Conservation (phyloP, 1,140 invertebrate genomes). For the Macrosteles quadrilineatus region DNA sequence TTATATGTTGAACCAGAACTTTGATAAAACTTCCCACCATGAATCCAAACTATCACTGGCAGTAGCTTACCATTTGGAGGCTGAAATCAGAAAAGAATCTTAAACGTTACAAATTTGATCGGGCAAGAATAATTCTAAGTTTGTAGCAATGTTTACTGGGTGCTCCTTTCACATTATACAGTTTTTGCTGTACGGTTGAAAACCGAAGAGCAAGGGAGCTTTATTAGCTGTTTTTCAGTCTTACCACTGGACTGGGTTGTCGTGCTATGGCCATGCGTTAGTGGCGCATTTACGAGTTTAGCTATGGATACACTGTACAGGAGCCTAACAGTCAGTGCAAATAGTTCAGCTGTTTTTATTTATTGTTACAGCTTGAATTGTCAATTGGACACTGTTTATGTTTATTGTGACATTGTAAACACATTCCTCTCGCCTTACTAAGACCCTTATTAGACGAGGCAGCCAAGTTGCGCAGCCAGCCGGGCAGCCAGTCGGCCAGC, state of each 20-base stretch:
- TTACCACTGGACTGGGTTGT: background rate
- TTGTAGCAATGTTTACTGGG: background rate
- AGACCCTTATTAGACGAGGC: no score
- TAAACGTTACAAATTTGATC: background rate
- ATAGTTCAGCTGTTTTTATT: no score
- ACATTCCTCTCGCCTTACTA: no score
- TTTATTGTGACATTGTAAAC: no score
- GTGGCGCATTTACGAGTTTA: no score
- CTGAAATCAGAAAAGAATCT: background rate
- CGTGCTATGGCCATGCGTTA: background rate
- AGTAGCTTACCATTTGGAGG: conserved; percentile 28
- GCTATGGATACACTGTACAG: no score
- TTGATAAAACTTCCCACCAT: conserved; percentile 55
- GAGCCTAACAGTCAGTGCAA: no score
- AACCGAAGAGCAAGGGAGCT: background rate
- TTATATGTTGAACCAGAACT: conserved; percentile 40
- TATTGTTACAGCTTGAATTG: no score
- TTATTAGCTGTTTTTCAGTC: background rate
- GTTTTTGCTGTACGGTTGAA: no score
- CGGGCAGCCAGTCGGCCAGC: no score
- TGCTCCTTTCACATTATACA: background rate
- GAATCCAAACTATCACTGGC: conserved; percentile 58
- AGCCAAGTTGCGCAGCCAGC: no score
- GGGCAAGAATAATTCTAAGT: background rate
- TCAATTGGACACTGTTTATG: no score